A percentile compares a stretch with the other conserved stretches of the same genome.
phyloP scores from a whole-genome alignment of 1,140 invertebrate genomes.

The Neodiprion virginianus region DNA sequence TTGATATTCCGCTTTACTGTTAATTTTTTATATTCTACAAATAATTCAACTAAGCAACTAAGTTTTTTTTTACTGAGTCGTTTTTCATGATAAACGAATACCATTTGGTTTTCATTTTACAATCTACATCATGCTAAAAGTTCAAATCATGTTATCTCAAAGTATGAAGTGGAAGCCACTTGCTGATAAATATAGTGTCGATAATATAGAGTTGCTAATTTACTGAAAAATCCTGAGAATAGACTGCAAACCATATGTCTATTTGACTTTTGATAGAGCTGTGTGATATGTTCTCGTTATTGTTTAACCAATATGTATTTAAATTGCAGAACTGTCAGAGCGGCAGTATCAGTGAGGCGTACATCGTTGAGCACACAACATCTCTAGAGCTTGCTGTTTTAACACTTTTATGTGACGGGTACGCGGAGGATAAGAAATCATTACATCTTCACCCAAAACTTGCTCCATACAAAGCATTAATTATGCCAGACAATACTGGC shows the following conservation, averaged over 20 bases:
- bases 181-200: no score
- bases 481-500: conserved; percentile 30
- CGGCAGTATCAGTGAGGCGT: conserved; percentile 37
- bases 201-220: no score
- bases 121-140: no score
- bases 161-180: no score
- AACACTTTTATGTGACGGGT: conserved; percentile 70
- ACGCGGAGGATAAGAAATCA: conserved; percentile 48
- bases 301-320: not conserved
- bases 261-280: not conserved
- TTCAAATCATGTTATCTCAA: no score
- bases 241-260: not conserved
- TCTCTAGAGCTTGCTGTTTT: conserved; percentile 67
- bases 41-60: no score
- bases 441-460: conserved; percentile 74
- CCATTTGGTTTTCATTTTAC: no score
- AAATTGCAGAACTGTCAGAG: conserved; percentile 31
- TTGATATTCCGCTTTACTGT: no score
- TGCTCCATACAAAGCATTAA: conserved; percentile 76
- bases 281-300: no score
- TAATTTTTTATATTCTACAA: no score
- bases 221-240: not conserved
- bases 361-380: conserved; percentile 63
- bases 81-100: no score
- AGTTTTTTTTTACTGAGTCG: no score